A percentile compares a stretch with the other conserved stretches of the same genome.
Evolutionary conservation across 2,888 invertebrate species (phyloP).

Genomic region (Copidosoma aretas): DNA sequence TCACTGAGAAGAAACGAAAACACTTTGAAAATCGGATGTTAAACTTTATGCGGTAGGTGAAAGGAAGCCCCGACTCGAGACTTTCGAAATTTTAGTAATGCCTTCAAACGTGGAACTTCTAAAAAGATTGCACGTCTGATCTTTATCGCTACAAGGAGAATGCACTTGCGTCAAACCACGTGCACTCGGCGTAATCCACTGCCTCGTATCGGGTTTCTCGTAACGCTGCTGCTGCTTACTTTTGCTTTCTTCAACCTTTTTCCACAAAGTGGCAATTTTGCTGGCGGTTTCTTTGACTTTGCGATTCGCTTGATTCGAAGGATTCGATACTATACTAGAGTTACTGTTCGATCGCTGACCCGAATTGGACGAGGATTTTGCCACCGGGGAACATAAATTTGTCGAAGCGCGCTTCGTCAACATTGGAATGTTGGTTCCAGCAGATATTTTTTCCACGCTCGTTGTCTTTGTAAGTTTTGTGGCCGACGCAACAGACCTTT

Average conservation of each 20-base stretch:
- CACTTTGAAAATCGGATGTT: background rate
- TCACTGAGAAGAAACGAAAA: background rate
- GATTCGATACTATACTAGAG: constrained; percentile 62
- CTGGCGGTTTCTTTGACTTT: constrained; percentile 72
- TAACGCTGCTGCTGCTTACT: constrained; percentile 65
- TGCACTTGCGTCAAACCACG: constrained; percentile 33
- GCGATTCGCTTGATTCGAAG: constrained; percentile 47
- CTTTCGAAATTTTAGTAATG: constrained; percentile 46
- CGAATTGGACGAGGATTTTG: constrained; percentile 40
- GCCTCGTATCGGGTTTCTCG: constrained; percentile 68
- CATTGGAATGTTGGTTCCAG: constrained; percentile 42
- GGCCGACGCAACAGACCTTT: constrained; percentile 13
- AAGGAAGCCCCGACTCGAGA: constrained; percentile 12
- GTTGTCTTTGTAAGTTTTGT: constrained; percentile 46
- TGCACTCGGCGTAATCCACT: constrained; percentile 61
- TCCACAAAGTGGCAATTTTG: constrained; percentile 83
- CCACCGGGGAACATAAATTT: constrained; percentile 28
- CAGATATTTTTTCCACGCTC: constrained; percentile 48
- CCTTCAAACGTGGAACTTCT: constrained; percentile 74
- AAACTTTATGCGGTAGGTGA: constrained; percentile 6
- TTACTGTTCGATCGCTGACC: constrained; percentile 67
- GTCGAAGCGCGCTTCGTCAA: constrained; percentile 42
- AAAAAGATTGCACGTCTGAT: constrained; percentile 58
- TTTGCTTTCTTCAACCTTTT: constrained; percentile 75
- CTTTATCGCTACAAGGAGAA: constrained; percentile 27